Conservation (phyloP, 2,888 invertebrate genomes). For the Subacronicta megacephala region DNA sequence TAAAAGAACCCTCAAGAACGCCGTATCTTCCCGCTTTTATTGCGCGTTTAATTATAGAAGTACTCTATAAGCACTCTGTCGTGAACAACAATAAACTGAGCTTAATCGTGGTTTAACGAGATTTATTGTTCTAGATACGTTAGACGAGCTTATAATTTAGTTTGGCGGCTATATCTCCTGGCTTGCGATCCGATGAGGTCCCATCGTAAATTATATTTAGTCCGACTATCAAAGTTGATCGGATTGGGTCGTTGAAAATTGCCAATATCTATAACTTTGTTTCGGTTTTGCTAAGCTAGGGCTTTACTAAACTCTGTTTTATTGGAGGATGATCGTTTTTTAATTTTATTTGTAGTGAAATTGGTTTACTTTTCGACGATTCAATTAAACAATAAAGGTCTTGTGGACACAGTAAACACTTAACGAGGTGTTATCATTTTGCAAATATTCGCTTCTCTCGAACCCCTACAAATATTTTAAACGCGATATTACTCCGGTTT, state of each 20-base stretch:
- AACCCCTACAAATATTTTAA: no score
- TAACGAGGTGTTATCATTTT: no score
- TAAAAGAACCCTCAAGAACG: no score
- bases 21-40: conserved; percentile 19
- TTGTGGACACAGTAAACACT: no score
- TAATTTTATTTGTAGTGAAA: no score
- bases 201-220: conserved; percentile 29
- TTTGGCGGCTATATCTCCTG: conserved; percentile 8
- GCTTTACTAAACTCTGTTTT: neutral
- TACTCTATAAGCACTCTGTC: conserved; percentile 22
- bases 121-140: conserved; percentile 20
- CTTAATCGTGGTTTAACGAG: conserved; percentile 16
- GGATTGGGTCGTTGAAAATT: conserved; percentile 25
- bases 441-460: no score
- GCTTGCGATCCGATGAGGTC: conserved; percentile 11
- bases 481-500: no score
- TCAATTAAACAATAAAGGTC: no score
- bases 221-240: conserved; percentile 11
- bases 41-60: conserved; percentile 27
- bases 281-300: neutral
- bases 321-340: neutral
- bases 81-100: conserved; percentile 9
- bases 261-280: neutral
- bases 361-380: no score
- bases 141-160: conserved; percentile 16